These are phyloP conservation scores for Alexandromys fortis DNA, from an alignment of 2,113 vertebrate genomes.

Conservation along the genomic window DNA sequence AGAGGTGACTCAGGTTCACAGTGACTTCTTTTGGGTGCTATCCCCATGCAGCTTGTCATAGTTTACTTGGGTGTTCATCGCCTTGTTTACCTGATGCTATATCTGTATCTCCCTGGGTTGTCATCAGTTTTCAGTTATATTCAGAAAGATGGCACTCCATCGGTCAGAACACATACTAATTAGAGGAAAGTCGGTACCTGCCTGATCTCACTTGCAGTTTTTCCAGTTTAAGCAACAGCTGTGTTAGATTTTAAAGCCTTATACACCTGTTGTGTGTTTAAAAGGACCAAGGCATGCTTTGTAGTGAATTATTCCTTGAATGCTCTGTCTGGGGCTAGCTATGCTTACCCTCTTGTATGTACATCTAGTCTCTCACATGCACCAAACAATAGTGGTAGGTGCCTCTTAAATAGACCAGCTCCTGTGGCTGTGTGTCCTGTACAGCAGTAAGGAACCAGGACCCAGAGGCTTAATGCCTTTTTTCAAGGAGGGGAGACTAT, in stretches of 20 bases:
- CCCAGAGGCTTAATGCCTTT: background rate
- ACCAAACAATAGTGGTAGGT: background rate
- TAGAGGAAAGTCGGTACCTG: background rate
- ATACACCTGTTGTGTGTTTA: background rate
- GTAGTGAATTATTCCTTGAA: background rate
- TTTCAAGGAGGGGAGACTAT: background rate
- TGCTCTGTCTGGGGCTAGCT: background rate
- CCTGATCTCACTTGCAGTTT: background rate
- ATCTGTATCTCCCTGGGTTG: background rate
- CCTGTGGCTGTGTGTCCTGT: background rate
- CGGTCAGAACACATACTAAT: background rate
- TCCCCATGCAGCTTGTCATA: background rate
- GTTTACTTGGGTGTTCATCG: background rate
- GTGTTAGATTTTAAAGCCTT: background rate
- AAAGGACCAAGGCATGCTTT: conserved; percentile 2
- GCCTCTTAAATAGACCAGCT: background rate
- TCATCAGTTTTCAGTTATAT: conserved; percentile 3
- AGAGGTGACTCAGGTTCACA: background rate
- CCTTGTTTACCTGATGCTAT: background rate
- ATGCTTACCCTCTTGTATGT: background rate
- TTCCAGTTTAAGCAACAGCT: conserved; percentile 42
- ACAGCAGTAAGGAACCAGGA: background rate
- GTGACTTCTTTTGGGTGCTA: background rate
- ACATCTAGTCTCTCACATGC: background rate
- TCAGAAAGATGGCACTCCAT: background rate